Percentiles rank a stretch among this genome's conserved stretches.
Evolutionary conservation across 2,113 vertebrate species (phyloP).

Genomic region (Pitta sordida): DNA sequence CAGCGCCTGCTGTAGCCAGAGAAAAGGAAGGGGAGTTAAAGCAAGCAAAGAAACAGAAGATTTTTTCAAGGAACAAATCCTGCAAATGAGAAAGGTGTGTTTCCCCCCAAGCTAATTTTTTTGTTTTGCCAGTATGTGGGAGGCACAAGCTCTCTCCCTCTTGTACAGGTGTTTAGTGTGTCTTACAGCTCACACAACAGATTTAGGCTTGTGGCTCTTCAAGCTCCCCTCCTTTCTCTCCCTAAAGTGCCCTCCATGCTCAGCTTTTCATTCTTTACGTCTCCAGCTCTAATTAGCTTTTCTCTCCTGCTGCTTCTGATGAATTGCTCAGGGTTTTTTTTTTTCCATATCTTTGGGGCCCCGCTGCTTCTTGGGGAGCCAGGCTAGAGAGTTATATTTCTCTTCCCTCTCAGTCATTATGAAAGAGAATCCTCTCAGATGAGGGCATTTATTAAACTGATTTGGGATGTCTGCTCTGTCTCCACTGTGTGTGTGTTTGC

Average conservation of each 20-base stretch:
- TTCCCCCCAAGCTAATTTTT: not conserved
- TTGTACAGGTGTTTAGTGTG: not conserved
- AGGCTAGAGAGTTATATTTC: not conserved
- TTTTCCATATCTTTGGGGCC: conserved; percentile 44
- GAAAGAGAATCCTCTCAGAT: conserved; percentile 34
- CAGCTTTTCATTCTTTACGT: conserved; percentile 30
- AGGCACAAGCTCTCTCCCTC: not conserved
- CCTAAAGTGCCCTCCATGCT: conserved; percentile 29
- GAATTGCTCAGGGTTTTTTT: conserved; percentile 2
- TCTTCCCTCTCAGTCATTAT: conserved; percentile 30
- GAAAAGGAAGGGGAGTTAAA: not conserved
- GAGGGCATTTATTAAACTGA: conserved; percentile 47
- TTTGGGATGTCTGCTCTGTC: conserved; percentile 9
- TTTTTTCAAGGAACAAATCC: not conserved
- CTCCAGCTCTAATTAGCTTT: conserved; percentile 55
- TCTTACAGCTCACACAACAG: conserved; percentile 6
- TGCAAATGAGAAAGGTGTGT: not conserved
- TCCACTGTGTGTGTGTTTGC: not conserved
- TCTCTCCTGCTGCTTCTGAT: conserved; percentile 62
- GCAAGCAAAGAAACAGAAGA: not conserved
- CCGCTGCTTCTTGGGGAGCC: conserved; percentile 2
- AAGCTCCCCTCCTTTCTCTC: conserved; percentile 13
- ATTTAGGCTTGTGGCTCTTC: conserved; percentile 38
- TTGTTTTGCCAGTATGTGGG: not conserved
- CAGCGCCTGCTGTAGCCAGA: not conserved